A percentile compares a stretch with the other conserved stretches of the same genome.
Evolutionary conservation across 1,140 invertebrate genomes (phyloP).

Genomic region (Rhagoletis zephyria): DNA sequence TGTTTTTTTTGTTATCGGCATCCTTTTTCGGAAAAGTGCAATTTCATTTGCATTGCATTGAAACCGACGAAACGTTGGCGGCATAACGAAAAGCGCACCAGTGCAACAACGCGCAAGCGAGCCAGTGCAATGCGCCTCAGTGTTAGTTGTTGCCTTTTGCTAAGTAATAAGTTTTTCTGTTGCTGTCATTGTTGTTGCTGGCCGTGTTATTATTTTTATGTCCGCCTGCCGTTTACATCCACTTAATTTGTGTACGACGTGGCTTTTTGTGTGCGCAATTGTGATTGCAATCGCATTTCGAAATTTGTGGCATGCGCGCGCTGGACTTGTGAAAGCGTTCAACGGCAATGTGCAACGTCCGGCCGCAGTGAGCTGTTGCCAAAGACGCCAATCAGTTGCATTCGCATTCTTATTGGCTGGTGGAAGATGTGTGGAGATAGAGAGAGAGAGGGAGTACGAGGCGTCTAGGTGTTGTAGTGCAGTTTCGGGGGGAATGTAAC

Average conservation of each 20-base stretch:
- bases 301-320: conserved; percentile 33
- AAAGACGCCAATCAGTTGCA: background rate
- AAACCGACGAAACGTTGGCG: background rate
- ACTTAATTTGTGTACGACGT: conserved; percentile 33
- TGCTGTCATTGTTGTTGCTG: conserved; percentile 16
- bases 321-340: conserved; percentile 34
- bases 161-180: background rate
- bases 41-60: conserved; percentile 52
- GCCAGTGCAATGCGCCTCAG: background rate
- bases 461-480: background rate
- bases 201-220: conserved; percentile 35
- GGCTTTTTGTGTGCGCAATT: background rate
- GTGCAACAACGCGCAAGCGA: background rate
- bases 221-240: conserved; percentile 35
- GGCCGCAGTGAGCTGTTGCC: background rate
- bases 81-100: background rate
- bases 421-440: background rate
- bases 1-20: background rate
- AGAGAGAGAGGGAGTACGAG: background rate
- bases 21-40: conserved; percentile 53
- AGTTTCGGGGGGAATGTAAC: background rate
- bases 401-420: background rate
- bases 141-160: background rate
- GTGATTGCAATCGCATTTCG: conserved; percentile 43
- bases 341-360: background rate